Evolutionary conservation across 2,113 vertebrate genomes (phyloP).

Genomic region (Oriolus oriolus): DNA sequence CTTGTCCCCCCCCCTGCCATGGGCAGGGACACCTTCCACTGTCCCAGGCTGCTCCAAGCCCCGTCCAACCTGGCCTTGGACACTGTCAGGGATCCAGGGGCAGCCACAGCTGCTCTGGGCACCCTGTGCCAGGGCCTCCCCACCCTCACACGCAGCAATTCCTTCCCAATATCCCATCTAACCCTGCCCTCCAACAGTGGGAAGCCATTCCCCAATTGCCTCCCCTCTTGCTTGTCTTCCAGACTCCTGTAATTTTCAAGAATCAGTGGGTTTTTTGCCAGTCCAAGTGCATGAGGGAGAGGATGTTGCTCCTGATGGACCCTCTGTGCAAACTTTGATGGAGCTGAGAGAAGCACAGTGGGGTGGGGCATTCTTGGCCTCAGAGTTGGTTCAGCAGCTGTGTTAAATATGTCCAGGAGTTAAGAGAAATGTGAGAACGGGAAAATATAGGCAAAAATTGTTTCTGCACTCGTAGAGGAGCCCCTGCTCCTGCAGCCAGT

Average conservation of each 20-base stretch:
- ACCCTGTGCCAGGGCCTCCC: background rate
- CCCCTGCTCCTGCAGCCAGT: background rate
- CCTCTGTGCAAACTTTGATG: background rate
- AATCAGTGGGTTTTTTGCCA: background rate
- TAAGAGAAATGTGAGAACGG: background rate
- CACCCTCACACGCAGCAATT: rapidly evolving
- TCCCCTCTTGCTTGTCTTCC: background rate
- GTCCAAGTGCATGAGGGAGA: rapidly evolving
- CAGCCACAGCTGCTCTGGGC: background rate
- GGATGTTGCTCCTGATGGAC: background rate
- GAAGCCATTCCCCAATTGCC: background rate
- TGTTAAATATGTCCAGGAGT: rapidly evolving
- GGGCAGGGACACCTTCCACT: background rate
- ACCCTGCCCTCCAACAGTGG: rapidly evolving
- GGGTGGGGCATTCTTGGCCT: background rate
- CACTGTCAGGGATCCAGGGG: background rate
- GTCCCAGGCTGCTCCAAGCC: rapidly evolving
- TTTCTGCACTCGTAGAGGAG: background rate
- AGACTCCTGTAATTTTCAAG: background rate
- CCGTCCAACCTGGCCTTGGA: rapidly evolving
- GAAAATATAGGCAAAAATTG: background rate
- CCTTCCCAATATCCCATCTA: rapidly evolving
- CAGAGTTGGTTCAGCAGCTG: background rate
- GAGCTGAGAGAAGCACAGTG: background rate
- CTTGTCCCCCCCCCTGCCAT: rapidly evolving